Evolutionary conservation across 2,113 vertebrate species (phyloP), one percentile per base, ranked within the genome.

Genomic region (Lampris megalopsis): DNA sequence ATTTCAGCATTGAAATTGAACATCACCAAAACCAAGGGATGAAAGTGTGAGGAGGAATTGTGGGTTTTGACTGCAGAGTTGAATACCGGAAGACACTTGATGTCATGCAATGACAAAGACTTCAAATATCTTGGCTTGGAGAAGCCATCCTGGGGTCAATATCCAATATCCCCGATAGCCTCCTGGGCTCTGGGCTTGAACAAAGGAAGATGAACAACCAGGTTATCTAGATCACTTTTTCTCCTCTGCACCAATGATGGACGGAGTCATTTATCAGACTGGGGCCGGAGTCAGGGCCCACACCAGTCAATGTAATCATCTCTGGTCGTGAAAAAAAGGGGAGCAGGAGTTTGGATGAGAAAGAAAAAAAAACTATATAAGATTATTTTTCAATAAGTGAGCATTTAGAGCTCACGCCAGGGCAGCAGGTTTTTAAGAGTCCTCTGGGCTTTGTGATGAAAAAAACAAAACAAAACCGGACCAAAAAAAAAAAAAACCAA

Each of bases 371-470:
- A 82, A 84, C 75, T 75, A 66, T 77, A 80, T 73, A 69, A 73
- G 85, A 91, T 85, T 87, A 91, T 91, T 93, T 93, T 91, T 92
- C 85, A 90, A 82, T 88, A 86, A 90, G 83, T 75, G 74, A 73
- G 79, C 75, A 67, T 87, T 88, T 62, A 63, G 79, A 89, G 71
- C 67, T 78, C 66, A 81, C 57, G 5, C 38, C 24, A 80, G 76
- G 80, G 77, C 83, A 54, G 59, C 41, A 48, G 48, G 36, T 89
- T 89, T 90, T 90, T 72, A 76, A 82, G 62, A 82, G 74, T 83
- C 73, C 63, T 77, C 45, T 11, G 6, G 77, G 71, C 69, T 91
- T 89, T 74, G 68, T 90, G 83, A 83, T 75, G 83, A 80, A 43
- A 63, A 70, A 75, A 86, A 73, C 24, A 24, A 24, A 40, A 52